These are phyloP conservation scores for Cynoglossus semilaevis DNA, from an alignment of 2,113 vertebrate genomes.

Conservation along the genomic window DNA sequence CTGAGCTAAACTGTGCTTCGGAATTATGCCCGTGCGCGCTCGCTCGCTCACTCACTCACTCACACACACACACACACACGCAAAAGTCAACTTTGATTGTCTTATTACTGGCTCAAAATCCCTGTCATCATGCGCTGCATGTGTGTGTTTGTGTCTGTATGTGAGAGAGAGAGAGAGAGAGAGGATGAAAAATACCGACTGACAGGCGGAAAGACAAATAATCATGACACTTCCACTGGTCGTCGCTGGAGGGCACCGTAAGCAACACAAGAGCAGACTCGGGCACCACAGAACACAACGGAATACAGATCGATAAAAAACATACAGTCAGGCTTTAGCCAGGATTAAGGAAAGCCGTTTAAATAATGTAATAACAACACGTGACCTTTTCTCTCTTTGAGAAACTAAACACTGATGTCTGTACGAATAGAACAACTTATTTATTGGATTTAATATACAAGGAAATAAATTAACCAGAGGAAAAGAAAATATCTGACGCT, in stretches of 20 bases:
- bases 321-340: constrained; percentile 66
- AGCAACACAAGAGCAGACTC: constrained; percentile 78
- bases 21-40: constrained; percentile 2
- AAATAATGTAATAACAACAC: constrained; percentile 65
- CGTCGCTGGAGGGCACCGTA: constrained; percentile 79
- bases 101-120: constrained; percentile 44
- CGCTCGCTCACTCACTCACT: no score
- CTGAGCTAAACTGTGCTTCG: constrained; percentile 55
- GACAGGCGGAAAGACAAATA: constrained; percentile 64
- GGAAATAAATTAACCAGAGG: constrained; percentile 75
- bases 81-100: constrained; percentile 60
- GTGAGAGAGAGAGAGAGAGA: not conserved
- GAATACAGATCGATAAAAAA: constrained; percentile 65
- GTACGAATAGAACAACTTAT: constrained; percentile 73
- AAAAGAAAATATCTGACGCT: constrained; percentile 3
- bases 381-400: constrained; percentile 52
- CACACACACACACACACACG: constrained; percentile 11
- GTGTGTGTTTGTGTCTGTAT: not conserved
- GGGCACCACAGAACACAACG: constrained; percentile 73
- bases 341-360: constrained; percentile 66
- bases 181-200: constrained; percentile 41
- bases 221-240: constrained; percentile 71
- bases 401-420: constrained; percentile 72
- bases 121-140: constrained; percentile 9
- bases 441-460: constrained; percentile 77